Percentiles rank a stretch among this genome's conserved stretches.
Conservation (phyloP, 2,888 invertebrate genomes). For the Lasiommata megera region DNA sequence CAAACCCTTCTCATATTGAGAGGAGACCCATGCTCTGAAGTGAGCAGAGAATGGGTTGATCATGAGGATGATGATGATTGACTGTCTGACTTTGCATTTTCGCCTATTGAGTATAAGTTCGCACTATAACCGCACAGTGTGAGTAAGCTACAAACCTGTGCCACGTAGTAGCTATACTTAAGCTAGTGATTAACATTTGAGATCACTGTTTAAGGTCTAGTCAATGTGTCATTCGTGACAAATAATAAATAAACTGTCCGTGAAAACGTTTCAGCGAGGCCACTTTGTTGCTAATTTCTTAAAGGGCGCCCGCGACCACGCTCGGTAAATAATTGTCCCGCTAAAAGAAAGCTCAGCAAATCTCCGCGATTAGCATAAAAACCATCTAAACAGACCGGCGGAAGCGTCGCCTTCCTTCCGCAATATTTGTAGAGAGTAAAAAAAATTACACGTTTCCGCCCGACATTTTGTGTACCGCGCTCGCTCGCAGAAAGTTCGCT, state of each 20-base stretch:
- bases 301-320: conserved; percentile 49
- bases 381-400: conserved; percentile 74
- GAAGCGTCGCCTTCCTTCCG: conserved; percentile 77
- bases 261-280: conserved; percentile 1
- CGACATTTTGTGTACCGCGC: conserved; percentile 63
- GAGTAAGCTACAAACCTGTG: too few species aligned
- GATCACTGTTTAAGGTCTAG: background rate
- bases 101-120: too few species aligned
- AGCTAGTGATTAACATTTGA: too few species aligned
- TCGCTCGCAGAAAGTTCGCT: conserved; percentile 57
- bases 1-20: too few species aligned
- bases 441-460: conserved; percentile 76
- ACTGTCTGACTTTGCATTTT: too few species aligned
- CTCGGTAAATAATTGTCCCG: conserved; percentile 70
- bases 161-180: too few species aligned
- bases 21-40: too few species aligned
- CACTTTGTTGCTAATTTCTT: conserved; percentile 59
- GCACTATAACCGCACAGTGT: too few species aligned
- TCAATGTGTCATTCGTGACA: background rate
- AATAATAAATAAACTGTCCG: background rate
- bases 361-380: conserved; percentile 78
- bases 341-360: conserved; percentile 74
- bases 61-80: too few species aligned
- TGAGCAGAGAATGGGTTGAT: too few species aligned
- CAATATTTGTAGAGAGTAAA: conserved; percentile 63